These are phyloP conservation scores for Cheilinus undulatus DNA, from an alignment of 2,113 vertebrate genomes.

Conservation along the genomic window DNA sequence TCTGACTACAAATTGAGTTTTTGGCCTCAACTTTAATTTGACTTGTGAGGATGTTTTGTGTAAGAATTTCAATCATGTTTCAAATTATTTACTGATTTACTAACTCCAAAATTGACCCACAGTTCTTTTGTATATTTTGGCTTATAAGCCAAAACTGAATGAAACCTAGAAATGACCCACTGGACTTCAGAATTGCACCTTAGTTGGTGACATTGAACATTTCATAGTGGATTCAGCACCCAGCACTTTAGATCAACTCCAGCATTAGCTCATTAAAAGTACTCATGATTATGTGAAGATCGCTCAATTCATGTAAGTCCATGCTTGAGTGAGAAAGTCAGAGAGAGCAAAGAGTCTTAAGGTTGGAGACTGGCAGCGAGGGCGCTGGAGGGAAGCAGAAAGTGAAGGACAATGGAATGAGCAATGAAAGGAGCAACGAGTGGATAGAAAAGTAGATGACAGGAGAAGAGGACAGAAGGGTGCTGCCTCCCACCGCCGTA, in stretches of 20 bases:
- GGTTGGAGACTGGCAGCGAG: slow-evolving; percentile 53
- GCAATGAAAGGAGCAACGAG: slow-evolving; percentile 50
- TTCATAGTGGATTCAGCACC: not conserved
- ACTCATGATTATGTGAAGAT: not conserved
- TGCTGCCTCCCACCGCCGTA: slow-evolving; percentile 46
- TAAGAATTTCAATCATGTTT: slow-evolving; percentile 14
- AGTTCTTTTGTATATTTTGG: not conserved
- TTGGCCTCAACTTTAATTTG: slow-evolving; percentile 4
- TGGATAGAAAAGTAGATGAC: slow-evolving; percentile 38
- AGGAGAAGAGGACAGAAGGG: slow-evolving; percentile 57
- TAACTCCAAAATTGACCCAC: not conserved
- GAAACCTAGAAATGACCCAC: not conserved
- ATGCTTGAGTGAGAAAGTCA: not conserved
- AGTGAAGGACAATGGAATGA: slow-evolving; percentile 60
- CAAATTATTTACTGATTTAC: not conserved
- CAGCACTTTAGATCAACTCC: not conserved
- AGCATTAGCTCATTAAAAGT: slow-evolving; percentile 19
- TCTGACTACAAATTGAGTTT: slow-evolving; percentile 7
- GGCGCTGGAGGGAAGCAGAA: slow-evolving; percentile 36
- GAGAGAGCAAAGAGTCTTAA: slow-evolving; percentile 26
- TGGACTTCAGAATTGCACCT: not conserved
- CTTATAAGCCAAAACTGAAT: not conserved
- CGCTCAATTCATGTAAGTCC: not conserved
- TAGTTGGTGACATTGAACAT: not conserved
- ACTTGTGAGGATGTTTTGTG: not conserved